Percentiles rank a stretch among this genome's conserved stretches.
Conservation (phyloP, 2,113 vertebrate genomes). For the Excalfactoria chinensis region DNA sequence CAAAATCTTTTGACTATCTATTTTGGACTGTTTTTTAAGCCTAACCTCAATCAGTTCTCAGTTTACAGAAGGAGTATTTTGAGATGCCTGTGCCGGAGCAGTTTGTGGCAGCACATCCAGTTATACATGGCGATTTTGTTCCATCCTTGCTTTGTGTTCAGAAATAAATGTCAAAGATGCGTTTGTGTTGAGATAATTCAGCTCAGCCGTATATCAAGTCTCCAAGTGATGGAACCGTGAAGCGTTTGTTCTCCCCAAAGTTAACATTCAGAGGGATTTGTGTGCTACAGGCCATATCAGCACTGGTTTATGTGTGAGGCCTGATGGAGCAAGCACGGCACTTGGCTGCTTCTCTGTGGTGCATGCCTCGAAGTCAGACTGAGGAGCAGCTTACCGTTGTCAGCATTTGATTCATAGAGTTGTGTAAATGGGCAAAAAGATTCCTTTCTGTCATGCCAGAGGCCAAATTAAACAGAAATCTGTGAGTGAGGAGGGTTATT, state of each 20-base stretch:
- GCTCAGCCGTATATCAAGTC: background rate
- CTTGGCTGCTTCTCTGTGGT: slow-evolving; percentile 38
- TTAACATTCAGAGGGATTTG: background rate
- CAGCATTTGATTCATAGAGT: slow-evolving; percentile 83
- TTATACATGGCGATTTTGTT: background rate
- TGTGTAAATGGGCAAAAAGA: slow-evolving; percentile 81
- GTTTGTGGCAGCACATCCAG: background rate
- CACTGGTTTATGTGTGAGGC: background rate
- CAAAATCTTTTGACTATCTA: background rate
- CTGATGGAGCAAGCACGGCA: slow-evolving; percentile 27
- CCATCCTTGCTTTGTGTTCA: background rate
- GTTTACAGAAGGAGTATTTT: background rate
- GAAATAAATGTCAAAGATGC: background rate
- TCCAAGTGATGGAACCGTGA: background rate
- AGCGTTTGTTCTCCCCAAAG: background rate
- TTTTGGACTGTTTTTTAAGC: background rate
- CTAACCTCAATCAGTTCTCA: background rate
- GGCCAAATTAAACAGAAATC: slow-evolving; percentile 77
- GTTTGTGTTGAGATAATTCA: background rate
- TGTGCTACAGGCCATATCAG: background rate
- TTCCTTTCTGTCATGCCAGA: slow-evolving; percentile 78
- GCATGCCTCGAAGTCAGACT: slow-evolving; percentile 76
- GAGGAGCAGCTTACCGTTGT: slow-evolving; percentile 78
- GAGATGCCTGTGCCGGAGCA: background rate
- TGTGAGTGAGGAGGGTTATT: slow-evolving; percentile 46